Evolutionary conservation across 2,113 vertebrate genomes (phyloP).

Genomic region (Eolophus roseicapilla): DNA sequence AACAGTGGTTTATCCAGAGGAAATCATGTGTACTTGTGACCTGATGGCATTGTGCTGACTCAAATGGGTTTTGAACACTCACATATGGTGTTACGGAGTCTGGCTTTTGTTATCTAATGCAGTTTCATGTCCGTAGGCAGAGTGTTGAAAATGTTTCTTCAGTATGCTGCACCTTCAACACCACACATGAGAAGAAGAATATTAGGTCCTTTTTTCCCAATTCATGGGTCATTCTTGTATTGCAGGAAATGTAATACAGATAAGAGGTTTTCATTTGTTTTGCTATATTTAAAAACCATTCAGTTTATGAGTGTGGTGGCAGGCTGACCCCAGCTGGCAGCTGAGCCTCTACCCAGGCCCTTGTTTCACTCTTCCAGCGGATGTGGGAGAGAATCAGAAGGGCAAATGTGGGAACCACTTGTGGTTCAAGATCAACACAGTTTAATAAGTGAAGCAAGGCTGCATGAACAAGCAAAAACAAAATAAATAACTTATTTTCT

Average conservation of each 20-base stretch:
- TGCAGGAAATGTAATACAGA: background rate
- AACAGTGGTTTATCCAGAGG: background rate
- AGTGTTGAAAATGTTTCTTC: background rate
- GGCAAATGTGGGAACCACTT: background rate
- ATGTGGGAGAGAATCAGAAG: background rate
- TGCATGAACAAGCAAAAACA: background rate
- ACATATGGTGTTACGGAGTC: background rate
- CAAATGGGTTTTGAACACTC: background rate
- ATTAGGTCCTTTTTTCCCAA: background rate
- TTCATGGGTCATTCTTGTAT: background rate
- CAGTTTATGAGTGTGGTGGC: background rate
- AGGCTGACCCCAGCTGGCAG: background rate
- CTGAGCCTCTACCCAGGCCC: background rate
- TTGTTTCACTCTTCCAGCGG: background rate
- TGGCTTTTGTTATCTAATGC: background rate
- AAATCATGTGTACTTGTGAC: background rate
- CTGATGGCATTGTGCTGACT: background rate
- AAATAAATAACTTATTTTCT: background rate
- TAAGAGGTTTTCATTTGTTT: background rate
- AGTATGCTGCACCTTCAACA: background rate
- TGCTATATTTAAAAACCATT: background rate
- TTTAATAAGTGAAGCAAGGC: background rate
- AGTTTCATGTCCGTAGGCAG: background rate
- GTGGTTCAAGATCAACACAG: background rate
- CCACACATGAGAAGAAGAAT: background rate